Conservation (phyloP, 2,888 invertebrate species). For the Leucozona laternaria region DNA sequence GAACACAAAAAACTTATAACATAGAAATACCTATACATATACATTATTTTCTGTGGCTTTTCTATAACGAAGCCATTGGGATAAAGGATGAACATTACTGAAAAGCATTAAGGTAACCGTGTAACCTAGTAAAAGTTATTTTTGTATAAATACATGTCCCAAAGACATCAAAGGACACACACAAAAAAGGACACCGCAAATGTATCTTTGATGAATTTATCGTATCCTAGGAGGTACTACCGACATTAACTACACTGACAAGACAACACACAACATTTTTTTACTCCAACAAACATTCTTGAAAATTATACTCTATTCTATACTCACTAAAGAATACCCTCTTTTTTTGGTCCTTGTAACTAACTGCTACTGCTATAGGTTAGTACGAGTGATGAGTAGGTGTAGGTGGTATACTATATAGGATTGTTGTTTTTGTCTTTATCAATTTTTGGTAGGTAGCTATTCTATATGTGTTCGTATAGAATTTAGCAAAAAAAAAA, state of each 20-base stretch:
- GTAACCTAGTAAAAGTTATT: conserved; percentile 74
- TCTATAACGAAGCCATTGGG: conserved; percentile 47
- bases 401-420: background rate
- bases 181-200: conserved; percentile 50
- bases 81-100: conserved; percentile 70
- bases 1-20: conserved; percentile 19
- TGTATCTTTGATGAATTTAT: conserved; percentile 71
- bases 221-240: conserved; percentile 43
- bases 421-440: conserved; percentile 53
- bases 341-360: conserved; percentile 20
- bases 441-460: conserved; percentile 65
- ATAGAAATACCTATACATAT: background rate
- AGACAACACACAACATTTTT: conserved; percentile 14
- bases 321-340: conserved; percentile 34
- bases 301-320: too few species aligned
- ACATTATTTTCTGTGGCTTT: conserved; percentile 5
- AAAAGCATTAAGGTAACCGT: conserved; percentile 73
- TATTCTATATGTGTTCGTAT: conserved; percentile 34
- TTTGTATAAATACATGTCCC: conserved; percentile 62
- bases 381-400: background rate
- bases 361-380: conserved; percentile 32
- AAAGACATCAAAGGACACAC: conserved; percentile 63
- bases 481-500: conserved; percentile 3
- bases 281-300: conserved; percentile 61
- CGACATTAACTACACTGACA: conserved; percentile 16